Conservation (phyloP, 2,113 vertebrate genomes). For the Dromiciops gliroides region DNA sequence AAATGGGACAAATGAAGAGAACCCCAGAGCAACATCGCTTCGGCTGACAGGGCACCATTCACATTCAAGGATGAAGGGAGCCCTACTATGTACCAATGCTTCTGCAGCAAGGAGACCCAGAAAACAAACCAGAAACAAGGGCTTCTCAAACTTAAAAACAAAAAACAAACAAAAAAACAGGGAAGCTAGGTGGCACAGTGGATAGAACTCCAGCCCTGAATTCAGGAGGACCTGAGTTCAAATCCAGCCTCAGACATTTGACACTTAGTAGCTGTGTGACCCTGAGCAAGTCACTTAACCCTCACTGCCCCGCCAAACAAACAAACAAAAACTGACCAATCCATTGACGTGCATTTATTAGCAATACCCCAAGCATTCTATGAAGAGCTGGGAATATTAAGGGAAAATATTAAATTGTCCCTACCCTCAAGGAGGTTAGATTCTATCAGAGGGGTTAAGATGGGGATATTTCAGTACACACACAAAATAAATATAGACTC, state of each 20-base stretch:
- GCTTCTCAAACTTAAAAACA: not conserved
- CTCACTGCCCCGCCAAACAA: too few relatives aligned
- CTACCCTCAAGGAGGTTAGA: not conserved
- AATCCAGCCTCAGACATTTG: too few relatives aligned
- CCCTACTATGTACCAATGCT: not conserved
- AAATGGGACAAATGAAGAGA: not conserved
- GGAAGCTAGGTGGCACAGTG: too few relatives aligned
- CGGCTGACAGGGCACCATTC: not conserved
- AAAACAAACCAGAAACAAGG: not conserved
- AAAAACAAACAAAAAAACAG: too few relatives aligned
- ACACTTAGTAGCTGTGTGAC: too few relatives aligned
- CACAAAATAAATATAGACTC: not conserved
- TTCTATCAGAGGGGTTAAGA: not conserved
- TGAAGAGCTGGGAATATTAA: not conserved
- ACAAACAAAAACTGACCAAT: not conserved
- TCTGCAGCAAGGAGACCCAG: not conserved
- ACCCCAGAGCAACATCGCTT: not conserved
- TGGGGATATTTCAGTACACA: not conserved
- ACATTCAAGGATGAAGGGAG: too few relatives aligned
- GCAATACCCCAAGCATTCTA: not conserved
- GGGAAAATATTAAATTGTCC: not conserved
- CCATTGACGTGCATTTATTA: not conserved
- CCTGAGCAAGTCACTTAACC: too few relatives aligned
- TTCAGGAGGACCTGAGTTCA: too few relatives aligned
- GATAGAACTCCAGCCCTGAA: too few relatives aligned